Base-by-base conservation (phyloP, 2,888 invertebrate species). In the Acleris sparsana region DNA sequence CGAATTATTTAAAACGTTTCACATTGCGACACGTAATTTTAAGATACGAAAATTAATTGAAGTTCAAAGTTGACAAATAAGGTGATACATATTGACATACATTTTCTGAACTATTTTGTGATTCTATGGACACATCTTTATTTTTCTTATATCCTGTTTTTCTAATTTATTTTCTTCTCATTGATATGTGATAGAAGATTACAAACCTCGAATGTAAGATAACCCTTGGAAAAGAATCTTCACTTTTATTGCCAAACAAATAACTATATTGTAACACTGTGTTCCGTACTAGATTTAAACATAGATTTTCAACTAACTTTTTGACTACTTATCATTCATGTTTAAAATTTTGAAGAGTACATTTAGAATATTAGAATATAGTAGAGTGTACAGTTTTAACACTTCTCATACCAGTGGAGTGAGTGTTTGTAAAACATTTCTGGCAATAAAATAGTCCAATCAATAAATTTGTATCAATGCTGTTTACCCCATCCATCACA, bases 391-490 rank as follows among this genome's bases (percentile, higher is more conserved):
- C 88, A 90, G 88, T 82, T 87, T 70, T 82, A 80, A 85, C 88
- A 78, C 78, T 80, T 80, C 82, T 83, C 82, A 79, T 75, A 75
- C 75, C 72, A 71, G 78, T 83, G 84, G 83, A 86, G 86, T 85
- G 77, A 84, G 88, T 90, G 89, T 90, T 89, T 88, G 86, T 89
- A 84, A 90, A 89, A 91, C 87, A 83, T 90, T 92, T 91, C 91
- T 88, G 89, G 92, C 90, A 92, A 92, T 92, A 92, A 92, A 91
- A 92, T 89, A 92, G 92, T 92, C 87, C 88, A 89, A 91, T 83
- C 80, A 75, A 80, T 72, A 62, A 69, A 63, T 68, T 73, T 74
- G 75, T 75, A 77, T 70, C 67, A 73, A 62, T 55, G n/a, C n/a
- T n/a, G 39, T 44, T 57, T 49, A 56, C 29, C 17, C 48, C 20